Percentiles rank a stretch among this genome's conserved stretches.
phyloP scores from a whole-genome alignment of 2,888 invertebrate species.

The Drosophila buzzatii region DNA sequence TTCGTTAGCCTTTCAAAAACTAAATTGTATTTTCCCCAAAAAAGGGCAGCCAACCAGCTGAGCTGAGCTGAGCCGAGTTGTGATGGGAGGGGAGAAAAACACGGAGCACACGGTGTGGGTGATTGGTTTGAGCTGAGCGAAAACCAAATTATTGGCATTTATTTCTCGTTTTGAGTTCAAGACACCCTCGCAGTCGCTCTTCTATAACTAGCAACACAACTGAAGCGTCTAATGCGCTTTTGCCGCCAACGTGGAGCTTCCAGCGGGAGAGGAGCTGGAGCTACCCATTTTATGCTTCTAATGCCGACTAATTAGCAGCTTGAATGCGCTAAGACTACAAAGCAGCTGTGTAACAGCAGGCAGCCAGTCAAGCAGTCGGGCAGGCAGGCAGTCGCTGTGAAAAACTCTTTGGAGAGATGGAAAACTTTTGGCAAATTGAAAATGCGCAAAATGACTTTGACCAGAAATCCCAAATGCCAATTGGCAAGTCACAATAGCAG shows the following conservation, averaged over 20 bases:
- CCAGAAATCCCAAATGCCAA: conserved; percentile 78
- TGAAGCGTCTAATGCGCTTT: conserved; percentile 78
- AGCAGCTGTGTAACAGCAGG: conserved; percentile 61
- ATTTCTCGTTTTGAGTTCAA: conserved; percentile 78
- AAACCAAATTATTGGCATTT: conserved; percentile 81
- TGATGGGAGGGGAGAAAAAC: no score
- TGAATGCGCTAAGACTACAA: conserved; percentile 81
- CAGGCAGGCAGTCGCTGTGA: conserved; percentile 6
- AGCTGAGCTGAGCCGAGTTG: not conserved
- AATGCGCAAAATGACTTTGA: conserved; percentile 79
- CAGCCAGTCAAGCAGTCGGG: conserved; percentile 25
- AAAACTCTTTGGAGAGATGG: conserved; percentile 45
- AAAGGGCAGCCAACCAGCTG: conserved; percentile 65
- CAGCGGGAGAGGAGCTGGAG: not conserved
- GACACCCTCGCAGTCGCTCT: conserved; percentile 9
- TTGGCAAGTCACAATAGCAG: conserved; percentile 72
- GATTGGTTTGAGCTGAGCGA: conserved; percentile 70
- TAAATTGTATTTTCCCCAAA: conserved; percentile 75
- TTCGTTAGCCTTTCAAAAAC: conserved; percentile 78
- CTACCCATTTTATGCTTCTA: conserved; percentile 64
- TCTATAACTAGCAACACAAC: conserved; percentile 39
- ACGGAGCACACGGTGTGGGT: conserved; percentile 55
- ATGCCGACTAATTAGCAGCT: conserved; percentile 77
- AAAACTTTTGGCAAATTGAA: conserved; percentile 77
- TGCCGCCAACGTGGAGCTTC: conserved; percentile 17